Base-by-base conservation (phyloP, 1,140 invertebrate species). In the Brachionus koreanus region DNA sequence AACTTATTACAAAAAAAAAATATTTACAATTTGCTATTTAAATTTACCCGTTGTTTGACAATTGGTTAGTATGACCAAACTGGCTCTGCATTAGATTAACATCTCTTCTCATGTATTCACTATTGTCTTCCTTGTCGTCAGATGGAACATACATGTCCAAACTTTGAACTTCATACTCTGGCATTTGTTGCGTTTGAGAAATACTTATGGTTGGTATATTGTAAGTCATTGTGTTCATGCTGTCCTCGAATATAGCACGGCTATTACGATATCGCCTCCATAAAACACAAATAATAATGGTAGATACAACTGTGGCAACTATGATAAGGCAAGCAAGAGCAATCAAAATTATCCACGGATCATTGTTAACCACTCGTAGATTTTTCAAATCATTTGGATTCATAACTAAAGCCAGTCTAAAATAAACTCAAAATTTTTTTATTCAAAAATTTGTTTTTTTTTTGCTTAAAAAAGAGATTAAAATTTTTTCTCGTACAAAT, bases 131-230 rank as follows among this genome's bases (percentile, higher is more conserved):
- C 9, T 79, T 43, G 9, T 79, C 76, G n/a, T 79, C 76, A 4
- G 49, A 35, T n/a, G 76, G 76, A 12, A 79, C 76, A 61, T 79
- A 79, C 76, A 79, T 79, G 39, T 79, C 76, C n/a, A 79, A 35
- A 65, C 76, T 79, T 29, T 79, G 76, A 61, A 79, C 10, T 52
- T 79, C 76, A 61, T 79, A 79, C 33, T 79, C 76, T 61, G 52
- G 76, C 23, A 49, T 9, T 42, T 57, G n/a, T 29, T 57, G 46
- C 5, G 6, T 29, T 46, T 25, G 39, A 69, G 33, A 39, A 42
- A 69, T 69, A 10, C 19, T 72, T 7, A 39, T 39, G 13, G 61
- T 65, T 10, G 76, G 76, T 16, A 79, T 79, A 6, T 79, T 52
- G 25, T 61, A 79, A 19, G 29, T 42, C 61, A 61, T 57, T 57